Conservation (phyloP, 2,888 invertebrate species). For the Morpho deidamia region DNA sequence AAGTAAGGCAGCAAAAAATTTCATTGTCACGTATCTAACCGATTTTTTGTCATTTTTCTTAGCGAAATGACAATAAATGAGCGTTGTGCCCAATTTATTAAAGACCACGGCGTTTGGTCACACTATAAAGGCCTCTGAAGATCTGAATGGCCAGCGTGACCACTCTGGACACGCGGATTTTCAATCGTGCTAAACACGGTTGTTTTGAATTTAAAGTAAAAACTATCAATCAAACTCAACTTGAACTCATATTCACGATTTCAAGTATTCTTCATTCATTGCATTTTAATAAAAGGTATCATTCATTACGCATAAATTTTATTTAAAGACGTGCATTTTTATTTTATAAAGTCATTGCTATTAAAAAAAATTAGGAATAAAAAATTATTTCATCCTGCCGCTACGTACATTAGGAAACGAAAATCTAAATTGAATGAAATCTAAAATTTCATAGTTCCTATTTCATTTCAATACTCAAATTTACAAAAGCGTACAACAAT, state of each 20-base stretch:
- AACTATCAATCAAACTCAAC: no score
- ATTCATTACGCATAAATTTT: no score
- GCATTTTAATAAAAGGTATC: no score
- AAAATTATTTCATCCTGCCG: no score
- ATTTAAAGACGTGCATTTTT: no score
- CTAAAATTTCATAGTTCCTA: not conserved
- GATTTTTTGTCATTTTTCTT: conserved; percentile 3
- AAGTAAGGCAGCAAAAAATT: conserved; percentile 2
- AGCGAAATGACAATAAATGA: conserved; percentile 1
- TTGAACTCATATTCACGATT: no score
- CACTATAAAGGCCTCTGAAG: conserved; percentile 23
- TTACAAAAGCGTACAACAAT: not conserved
- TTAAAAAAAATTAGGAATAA: no score
- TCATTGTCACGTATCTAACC: not conserved
- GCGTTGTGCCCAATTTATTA: conserved; percentile 4
- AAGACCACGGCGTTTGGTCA: conserved; percentile 33
- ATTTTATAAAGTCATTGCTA: no score
- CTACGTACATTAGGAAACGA: no score
- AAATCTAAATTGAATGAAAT: not conserved
- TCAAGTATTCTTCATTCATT: no score
- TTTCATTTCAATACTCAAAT: no score
- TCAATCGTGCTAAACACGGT: conserved; percentile 19
- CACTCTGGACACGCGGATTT: conserved; percentile 40
- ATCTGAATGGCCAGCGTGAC: conserved; percentile 38
- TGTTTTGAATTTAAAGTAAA: not conserved